A percentile compares a stretch with the other conserved stretches of the same genome.
These are phyloP conservation scores for Saimiri boliviensis DNA, from an alignment of 2,113 vertebrate genomes.

Conservation along the genomic window DNA sequence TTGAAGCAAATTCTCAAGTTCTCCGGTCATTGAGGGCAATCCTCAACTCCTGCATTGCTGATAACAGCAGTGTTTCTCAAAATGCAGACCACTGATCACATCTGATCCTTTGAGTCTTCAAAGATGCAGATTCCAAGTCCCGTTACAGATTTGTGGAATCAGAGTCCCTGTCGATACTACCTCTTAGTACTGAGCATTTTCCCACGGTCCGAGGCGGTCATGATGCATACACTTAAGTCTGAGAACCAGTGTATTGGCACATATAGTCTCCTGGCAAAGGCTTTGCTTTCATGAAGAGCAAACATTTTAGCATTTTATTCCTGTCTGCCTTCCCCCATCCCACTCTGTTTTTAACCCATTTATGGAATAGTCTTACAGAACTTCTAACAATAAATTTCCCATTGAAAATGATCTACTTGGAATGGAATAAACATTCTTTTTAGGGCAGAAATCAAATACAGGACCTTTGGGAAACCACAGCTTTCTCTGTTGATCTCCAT, in stretches of 20 bases:
- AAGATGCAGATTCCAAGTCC: background rate
- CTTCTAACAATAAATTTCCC: background rate
- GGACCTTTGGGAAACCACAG: background rate
- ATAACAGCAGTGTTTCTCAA: background rate
- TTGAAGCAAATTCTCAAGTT: background rate
- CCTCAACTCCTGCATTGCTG: rapidly evolving
- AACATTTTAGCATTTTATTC: background rate
- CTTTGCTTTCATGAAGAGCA: background rate
- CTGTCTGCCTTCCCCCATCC: rapidly evolving
- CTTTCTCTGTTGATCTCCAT: background rate
- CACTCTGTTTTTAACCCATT: background rate
- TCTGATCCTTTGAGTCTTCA: background rate
- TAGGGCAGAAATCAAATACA: background rate
- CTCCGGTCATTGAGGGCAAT: background rate
- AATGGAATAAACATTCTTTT: conserved; percentile 3
- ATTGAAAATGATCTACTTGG: background rate
- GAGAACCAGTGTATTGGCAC: background rate
- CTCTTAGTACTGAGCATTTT: background rate
- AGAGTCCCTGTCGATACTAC: no score
- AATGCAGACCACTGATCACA: background rate
- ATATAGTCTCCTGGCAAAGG: background rate
- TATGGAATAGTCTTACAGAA: background rate
- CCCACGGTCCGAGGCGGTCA: background rate
- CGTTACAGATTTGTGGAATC: no score
- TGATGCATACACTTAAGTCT: background rate